Evolutionary conservation across 2,113 vertebrate genomes (phyloP).

Genomic region (Hippocampus barbouri): DNA sequence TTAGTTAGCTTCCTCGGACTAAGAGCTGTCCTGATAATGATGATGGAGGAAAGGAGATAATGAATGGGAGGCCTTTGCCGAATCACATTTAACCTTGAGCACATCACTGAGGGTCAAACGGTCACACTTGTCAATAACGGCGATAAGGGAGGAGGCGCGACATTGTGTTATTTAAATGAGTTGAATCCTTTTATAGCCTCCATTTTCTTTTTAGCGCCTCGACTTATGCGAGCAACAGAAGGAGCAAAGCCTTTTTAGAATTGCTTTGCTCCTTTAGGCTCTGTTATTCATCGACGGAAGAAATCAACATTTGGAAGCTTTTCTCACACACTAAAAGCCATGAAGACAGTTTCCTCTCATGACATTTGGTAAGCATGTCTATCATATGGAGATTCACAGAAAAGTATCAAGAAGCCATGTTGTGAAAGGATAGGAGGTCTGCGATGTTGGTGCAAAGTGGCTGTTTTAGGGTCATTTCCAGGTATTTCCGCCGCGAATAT

Average conservation of each 20-base stretch:
- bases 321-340: not conserved
- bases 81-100: constrained; percentile 37
- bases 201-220: constrained; percentile 3
- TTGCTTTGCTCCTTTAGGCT: not conserved
- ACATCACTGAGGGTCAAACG: constrained; percentile 27
- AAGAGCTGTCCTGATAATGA: constrained; percentile 48
- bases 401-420: too few relatives aligned
- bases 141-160: not conserved
- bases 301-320: not conserved
- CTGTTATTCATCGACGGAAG: not conserved
- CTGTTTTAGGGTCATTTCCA: not conserved
- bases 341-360: too few relatives aligned
- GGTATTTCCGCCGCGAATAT: not conserved
- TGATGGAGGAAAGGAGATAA: constrained; percentile 42
- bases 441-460: too few relatives aligned
- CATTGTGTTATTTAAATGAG: constrained; percentile 22
- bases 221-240: not conserved
- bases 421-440: too few relatives aligned
- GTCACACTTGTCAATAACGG: constrained; percentile 11
- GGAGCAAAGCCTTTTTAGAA: not conserved
- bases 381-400: too few relatives aligned
- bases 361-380: too few relatives aligned
- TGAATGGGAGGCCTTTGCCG: constrained; percentile 20
- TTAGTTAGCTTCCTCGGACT: constrained; percentile 31
- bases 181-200: constrained; percentile 17